Evolutionary conservation across 2,113 vertebrate species (phyloP).

Genomic region (Triplophysa dalaica): DNA sequence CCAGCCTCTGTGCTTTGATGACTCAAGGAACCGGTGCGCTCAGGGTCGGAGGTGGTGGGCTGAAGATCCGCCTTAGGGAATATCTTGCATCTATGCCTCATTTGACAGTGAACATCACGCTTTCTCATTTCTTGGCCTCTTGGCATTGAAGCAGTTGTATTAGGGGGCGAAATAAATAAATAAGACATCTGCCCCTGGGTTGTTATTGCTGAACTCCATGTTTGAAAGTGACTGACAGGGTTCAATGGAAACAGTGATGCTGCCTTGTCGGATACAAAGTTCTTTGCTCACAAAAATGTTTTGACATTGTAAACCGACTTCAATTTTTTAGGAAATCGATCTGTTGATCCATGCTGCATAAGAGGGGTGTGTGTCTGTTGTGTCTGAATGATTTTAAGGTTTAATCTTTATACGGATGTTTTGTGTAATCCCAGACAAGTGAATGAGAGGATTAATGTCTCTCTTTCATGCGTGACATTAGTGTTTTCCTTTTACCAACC

Average conservation of each 20-base stretch:
- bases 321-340: slow-evolving; percentile 48
- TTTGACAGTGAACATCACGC: slow-evolving; percentile 54
- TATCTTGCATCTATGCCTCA: slow-evolving; percentile 48
- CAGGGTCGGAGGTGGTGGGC: slow-evolving; percentile 53
- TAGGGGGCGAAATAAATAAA: slow-evolving; percentile 56
- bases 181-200: slow-evolving; percentile 60
- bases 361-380: slow-evolving; percentile 29
- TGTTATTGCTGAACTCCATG: slow-evolving; percentile 61
- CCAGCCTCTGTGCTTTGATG: slow-evolving; percentile 52
- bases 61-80: slow-evolving; percentile 46
- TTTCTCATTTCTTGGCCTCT: slow-evolving; percentile 40
- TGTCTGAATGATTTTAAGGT: slow-evolving; percentile 1
- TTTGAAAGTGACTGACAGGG: slow-evolving; percentile 60
- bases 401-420: slow-evolving; percentile 20
- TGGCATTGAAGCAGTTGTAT: slow-evolving; percentile 33
- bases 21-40: slow-evolving; percentile 49
- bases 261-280: slow-evolving; percentile 6
- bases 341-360: slow-evolving; percentile 21
- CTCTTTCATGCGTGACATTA: slow-evolving; percentile 48
- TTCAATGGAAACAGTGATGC: slow-evolving; percentile 63
- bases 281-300: neutral
- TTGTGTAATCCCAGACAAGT: slow-evolving; percentile 41
- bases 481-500: slow-evolving; percentile 18
- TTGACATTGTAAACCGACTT: neutral
- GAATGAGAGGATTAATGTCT: slow-evolving; percentile 47